A percentile compares a stretch with the other conserved stretches of the same genome.
phyloP scores from a whole-genome alignment of 2,888 invertebrate genomes.

The Priocnemis perturbator region DNA sequence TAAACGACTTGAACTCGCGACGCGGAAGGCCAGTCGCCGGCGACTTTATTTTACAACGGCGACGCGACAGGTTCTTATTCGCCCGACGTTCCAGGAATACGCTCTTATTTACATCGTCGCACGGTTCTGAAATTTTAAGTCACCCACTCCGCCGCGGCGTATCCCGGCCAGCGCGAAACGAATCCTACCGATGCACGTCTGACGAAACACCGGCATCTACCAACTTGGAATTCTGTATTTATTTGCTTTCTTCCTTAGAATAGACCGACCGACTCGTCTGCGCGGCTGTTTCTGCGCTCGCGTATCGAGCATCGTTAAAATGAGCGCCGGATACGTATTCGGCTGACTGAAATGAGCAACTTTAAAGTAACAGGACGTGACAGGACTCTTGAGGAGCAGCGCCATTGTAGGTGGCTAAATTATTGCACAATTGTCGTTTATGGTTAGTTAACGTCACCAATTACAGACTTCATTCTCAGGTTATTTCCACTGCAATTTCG shows the following conservation, averaged over 20 bases:
- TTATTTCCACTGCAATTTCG: too few relatives aligned
- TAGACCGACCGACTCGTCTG: background rate
- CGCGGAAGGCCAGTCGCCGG: too few relatives aligned
- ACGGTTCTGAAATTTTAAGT: slow-evolving; percentile 9
- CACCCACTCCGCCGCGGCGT: background rate
- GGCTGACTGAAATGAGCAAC: too few relatives aligned
- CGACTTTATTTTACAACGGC: too few relatives aligned
- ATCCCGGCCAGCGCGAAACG: too few relatives aligned
- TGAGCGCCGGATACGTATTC: background rate
- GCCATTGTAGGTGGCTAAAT: too few relatives aligned
- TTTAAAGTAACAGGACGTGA: too few relatives aligned
- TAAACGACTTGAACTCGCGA: too few relatives aligned
- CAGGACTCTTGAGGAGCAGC: too few relatives aligned
- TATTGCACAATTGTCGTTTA: too few relatives aligned
- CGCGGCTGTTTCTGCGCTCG: background rate
- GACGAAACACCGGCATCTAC: background rate
- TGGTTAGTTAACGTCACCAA: too few relatives aligned
- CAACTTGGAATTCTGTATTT: background rate
- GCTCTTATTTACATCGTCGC: slow-evolving; percentile 2
- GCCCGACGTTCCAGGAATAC: slow-evolving; percentile 4
- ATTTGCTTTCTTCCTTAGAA: background rate
- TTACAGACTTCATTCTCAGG: too few relatives aligned
- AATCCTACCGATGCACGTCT: background rate
- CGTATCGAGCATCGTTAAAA: background rate
- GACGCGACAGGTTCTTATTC: slow-evolving; percentile 4